These are phyloP conservation scores for Eristalis pertinax DNA, from an alignment of 2,888 invertebrate genomes.

Conservation along the genomic window DNA sequence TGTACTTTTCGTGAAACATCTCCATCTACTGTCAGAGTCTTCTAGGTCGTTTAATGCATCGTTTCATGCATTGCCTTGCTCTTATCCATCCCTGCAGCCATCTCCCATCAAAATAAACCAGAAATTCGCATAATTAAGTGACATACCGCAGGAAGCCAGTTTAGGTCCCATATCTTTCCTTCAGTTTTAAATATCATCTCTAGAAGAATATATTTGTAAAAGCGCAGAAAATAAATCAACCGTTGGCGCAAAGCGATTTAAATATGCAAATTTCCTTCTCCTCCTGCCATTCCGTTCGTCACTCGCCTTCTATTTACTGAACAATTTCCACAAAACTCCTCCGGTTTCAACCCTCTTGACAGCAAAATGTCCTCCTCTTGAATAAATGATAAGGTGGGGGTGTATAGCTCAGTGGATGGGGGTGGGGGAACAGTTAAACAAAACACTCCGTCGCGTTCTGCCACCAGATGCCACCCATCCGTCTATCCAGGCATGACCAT, in stretches of 20 bases:
- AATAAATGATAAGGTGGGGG: slow-evolving; percentile 48
- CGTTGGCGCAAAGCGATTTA: slow-evolving; percentile 34
- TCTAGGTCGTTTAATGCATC: too few relatives aligned
- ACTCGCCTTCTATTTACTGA: not conserved
- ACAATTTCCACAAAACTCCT: not conserved
- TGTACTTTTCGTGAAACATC: too few relatives aligned
- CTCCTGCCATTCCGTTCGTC: not conserved
- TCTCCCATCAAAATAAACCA: too few relatives aligned
- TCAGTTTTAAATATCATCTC: not conserved
- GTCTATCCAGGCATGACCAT: slow-evolving; percentile 47
- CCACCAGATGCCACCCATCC: not conserved
- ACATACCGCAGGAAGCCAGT: slow-evolving; percentile 22
- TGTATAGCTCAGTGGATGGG: too few relatives aligned
- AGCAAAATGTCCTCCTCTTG: slow-evolving; percentile 33
- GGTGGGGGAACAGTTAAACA: slow-evolving; percentile 19
- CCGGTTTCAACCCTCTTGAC: slow-evolving; percentile 15
- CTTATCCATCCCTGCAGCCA: too few relatives aligned
- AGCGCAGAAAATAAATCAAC: slow-evolving; percentile 8
- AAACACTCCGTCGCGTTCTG: slow-evolving; percentile 21
- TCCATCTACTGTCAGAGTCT: too few relatives aligned
- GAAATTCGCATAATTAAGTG: not conserved
- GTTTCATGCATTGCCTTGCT: too few relatives aligned
- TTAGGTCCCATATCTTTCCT: slow-evolving; percentile 1
- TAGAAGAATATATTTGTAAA: not conserved
- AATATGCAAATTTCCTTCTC: slow-evolving; percentile 51